Base-by-base conservation (phyloP, 2,797 vertebrate species). In the Hemibagrus guttatus region DNA sequence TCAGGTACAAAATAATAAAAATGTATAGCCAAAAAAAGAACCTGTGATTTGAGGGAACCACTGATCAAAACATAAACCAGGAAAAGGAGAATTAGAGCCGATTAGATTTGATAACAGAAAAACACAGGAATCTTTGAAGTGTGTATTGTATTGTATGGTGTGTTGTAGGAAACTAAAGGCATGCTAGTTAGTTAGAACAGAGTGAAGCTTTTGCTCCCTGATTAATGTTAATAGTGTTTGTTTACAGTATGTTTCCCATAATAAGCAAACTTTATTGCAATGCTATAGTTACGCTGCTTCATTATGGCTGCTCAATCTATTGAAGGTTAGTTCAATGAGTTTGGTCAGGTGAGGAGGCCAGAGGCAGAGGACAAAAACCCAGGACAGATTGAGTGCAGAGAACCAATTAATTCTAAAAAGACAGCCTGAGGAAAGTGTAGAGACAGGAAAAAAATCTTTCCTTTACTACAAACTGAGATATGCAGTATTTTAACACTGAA, bases 401-500 rank as follows among this genome's bases (percentile, higher is more conserved):
- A 90, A 88, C 87, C 89, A 90, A 91, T 90, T 91, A 88, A 82
- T 61, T 87, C 81, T 87, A 86, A 86, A 88, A 88, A 89, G 75
- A 87, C 82, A 69, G 26, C 79, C 74, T 2, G 72, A 79, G 39
- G 69, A 84, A 72, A 87, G 78, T 7, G 35, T 52, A 83, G 89
- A 78, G 86, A 71, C 87, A 7, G 11, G 1, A 16, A n/a, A 14
- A 3, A 23, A 26, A 0, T 1, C 13, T 17, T 81, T 81, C 71
- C 71, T 86, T 64, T 21, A 14, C 28, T 23, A 26, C 71, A 46
- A 46, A 52, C 72, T 28, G 72, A 80, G 69, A 86, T 88, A 88
- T 79, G 78, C 85, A 49, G 58, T 4, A 64, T 66, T 7, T 11
- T 61, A 61, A 39, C 12, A 63, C 12, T 46, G 14, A 61, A 63